Evolutionary conservation across 1,140 invertebrate genomes (phyloP), one percentile per base, ranked within the genome.

Genomic region (Lethocerus indicus): DNA sequence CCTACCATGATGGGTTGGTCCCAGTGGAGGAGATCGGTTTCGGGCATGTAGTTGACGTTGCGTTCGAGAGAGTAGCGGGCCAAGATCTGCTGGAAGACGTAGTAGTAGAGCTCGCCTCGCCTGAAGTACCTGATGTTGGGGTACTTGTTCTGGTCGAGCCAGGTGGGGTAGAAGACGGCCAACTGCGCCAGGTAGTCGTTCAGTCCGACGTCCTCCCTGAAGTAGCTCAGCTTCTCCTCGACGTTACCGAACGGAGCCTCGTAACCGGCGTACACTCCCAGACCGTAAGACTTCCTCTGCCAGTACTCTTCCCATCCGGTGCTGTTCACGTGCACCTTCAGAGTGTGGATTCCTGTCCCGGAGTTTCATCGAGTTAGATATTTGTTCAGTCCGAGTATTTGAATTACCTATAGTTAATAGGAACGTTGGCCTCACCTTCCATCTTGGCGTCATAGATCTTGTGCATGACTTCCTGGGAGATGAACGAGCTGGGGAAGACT

Each of bases 171-270:
- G 20, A 73, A 70, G 24, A 81, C 53, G 47, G 76, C 70, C 37
- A 71, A 66, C 55, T 79, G 77, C 56, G 74, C 76, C 61, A 84
- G 81, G 56, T 75, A 78, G 1, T 72, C 60, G 57, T 82, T 81
- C 14, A 84, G 65, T 50, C 73, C 74, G 47, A 76, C 65, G 61
- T 84, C 83, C 53, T 87, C 76, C 0, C 78, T 78, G 67, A 77
- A 86, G 61, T 87, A 86, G 20, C 69, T 66, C 16, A 87, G 42
- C 44, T 71, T 64, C 48, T 74, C 68, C n/a, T n/a, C n/a, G n/a
- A n/a, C n/a, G n/a, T n/a, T n/a, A n/a, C n/a, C n/a, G n/a, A n/a
- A n/a, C n/a, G n/a, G n/a, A n/a, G n/a, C n/a, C 56, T 85, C 77
- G 1, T 67, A 59, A 54, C 73, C 66, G 23, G 71, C 63, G 4